Evolutionary conservation across 2,888 invertebrate genomes (phyloP).

Genomic region (Drosophila siamana): DNA sequence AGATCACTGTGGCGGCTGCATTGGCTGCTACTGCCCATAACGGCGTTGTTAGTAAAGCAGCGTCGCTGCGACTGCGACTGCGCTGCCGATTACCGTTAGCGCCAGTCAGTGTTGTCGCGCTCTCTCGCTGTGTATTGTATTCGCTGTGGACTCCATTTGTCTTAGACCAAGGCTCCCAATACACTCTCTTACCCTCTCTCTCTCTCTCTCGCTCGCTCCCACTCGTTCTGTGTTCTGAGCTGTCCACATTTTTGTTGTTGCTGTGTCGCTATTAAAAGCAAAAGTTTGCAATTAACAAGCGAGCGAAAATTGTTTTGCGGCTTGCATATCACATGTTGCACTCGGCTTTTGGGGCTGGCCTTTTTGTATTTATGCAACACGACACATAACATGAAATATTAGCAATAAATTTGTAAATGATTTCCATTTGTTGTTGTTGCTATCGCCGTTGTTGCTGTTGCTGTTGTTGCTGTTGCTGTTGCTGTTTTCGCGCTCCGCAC

Average conservation of each 20-base stretch:
- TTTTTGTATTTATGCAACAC: conserved; percentile 80
- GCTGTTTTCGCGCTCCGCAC: conserved; percentile 8
- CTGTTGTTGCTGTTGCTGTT: neutral
- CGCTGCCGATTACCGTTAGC: conserved; percentile 81
- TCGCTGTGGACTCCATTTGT: conserved; percentile 71
- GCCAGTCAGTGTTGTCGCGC: conserved; percentile 56
- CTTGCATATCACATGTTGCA: conserved; percentile 39
- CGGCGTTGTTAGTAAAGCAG: conserved; percentile 80
- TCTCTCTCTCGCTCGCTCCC: conserved; percentile 12
- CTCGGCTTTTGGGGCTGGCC: conserved; percentile 54
- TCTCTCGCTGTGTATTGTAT: conserved; percentile 40
- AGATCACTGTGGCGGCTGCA: conserved; percentile 46
- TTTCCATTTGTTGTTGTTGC: conserved; percentile 38
- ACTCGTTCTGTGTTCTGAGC: conserved; percentile 47
- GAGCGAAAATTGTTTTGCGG: conserved; percentile 57
- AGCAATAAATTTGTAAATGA: conserved; percentile 77
- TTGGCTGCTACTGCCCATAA: conserved; percentile 78
- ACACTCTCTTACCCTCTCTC: no score
- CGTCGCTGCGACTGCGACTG: conserved; percentile 38
- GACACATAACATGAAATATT: conserved; percentile 78
- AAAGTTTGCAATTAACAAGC: conserved; percentile 77
- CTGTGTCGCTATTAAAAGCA: conserved; percentile 70
- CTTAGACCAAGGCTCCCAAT: no score
- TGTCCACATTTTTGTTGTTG: conserved; percentile 22
- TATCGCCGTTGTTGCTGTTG: neutral